These are phyloP conservation scores for Lycaena phlaeas DNA, from an alignment of 2,888 invertebrate species.

Conservation along the genomic window DNA sequence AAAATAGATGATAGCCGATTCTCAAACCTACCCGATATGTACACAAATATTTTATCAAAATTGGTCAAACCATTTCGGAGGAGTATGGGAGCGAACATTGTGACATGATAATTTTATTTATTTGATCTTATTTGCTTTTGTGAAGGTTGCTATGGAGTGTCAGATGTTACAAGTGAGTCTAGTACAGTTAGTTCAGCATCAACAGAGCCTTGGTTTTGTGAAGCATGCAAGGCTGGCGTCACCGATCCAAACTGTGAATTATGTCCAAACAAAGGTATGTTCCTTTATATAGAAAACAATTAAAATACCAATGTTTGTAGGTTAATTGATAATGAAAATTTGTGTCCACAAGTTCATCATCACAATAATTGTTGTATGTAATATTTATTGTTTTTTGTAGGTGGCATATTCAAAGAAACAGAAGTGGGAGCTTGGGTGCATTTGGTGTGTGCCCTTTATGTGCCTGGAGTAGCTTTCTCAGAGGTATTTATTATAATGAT, in stretches of 20 bases:
- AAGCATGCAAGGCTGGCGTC: slow-evolving; percentile 94
- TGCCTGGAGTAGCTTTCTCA: slow-evolving; percentile 97
- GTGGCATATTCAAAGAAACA: slow-evolving; percentile 95
- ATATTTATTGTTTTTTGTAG: slow-evolving; percentile 43
- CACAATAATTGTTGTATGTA: too few relatives aligned
- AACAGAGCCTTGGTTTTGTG: slow-evolving; percentile 99
- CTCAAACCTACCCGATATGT: too few relatives aligned
- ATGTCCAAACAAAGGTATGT: slow-evolving; percentile 87
- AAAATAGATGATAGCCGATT: too few relatives aligned
- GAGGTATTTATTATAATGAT: slow-evolving; percentile 81
- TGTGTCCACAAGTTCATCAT: too few relatives aligned
- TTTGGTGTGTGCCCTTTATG: slow-evolving; percentile 96
- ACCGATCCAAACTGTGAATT: slow-evolving; percentile 93
- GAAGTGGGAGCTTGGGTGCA: slow-evolving; percentile 99
- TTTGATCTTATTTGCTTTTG: too few relatives aligned
- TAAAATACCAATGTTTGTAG: too few relatives aligned
- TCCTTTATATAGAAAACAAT: too few relatives aligned
- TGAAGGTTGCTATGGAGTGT: slow-evolving; percentile 92
- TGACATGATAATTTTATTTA: too few relatives aligned
- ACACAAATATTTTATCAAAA: too few relatives aligned
- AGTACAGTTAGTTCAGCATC: slow-evolving; percentile 95
- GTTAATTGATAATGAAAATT: too few relatives aligned
- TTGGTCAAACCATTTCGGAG: too few relatives aligned
- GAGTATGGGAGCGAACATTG: too few relatives aligned
- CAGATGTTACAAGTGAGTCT: slow-evolving; percentile 91